Evolutionary conservation across 2,888 invertebrate species (phyloP), one percentile per base, ranked within the genome.

Genomic region (Eremobia ochroleuca): DNA sequence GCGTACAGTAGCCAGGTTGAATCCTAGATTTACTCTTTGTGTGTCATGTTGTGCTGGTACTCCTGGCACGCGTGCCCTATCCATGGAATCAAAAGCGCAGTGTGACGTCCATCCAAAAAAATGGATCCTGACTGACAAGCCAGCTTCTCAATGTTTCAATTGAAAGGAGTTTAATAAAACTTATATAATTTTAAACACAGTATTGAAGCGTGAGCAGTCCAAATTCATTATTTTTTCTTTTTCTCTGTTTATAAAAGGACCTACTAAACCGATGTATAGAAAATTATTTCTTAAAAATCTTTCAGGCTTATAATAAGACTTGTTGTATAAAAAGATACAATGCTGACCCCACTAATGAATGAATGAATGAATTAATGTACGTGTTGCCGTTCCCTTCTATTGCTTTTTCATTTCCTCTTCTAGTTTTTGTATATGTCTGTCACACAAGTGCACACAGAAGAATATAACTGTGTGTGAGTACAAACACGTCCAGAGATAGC

Each of bases 41-140:
- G 21, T 43, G 15, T 59, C 21, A 69, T 73, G 73, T 46, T 11
- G 6, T 58, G 43, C 73, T 73, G 34, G 73, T 73, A 9, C 5
- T 58, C 8, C n/a, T 73, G 73, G 73, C 73, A 73, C 34, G 43
- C 4, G 34, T 34, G 31, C 8, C 40, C 18, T 31, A 58, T 58
- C 43, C 43, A 43, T 43, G 21, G 15, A n/a, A 34, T n/a, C 18
- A 21, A 67, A 68, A 58, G 13, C 37, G 37, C 52, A 1, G n/a
- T 13, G 52, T n/a, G 5, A 5, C 0, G 4, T 55, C 52, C n/a
- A 52, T 25, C 15, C 58, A 3, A 43, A n/a, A n/a, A n/a, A n/a
- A n/a, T n/a, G 11, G n/a, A n/a, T 40, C n/a, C 15, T n/a, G 37
- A 15, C n/a, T 15, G 15, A 28, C 15, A 1, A 18, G 15, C 15